These are phyloP conservation scores for Graptemys geographica DNA, from an alignment of 2,797 vertebrate species.

Conservation along the genomic window DNA sequence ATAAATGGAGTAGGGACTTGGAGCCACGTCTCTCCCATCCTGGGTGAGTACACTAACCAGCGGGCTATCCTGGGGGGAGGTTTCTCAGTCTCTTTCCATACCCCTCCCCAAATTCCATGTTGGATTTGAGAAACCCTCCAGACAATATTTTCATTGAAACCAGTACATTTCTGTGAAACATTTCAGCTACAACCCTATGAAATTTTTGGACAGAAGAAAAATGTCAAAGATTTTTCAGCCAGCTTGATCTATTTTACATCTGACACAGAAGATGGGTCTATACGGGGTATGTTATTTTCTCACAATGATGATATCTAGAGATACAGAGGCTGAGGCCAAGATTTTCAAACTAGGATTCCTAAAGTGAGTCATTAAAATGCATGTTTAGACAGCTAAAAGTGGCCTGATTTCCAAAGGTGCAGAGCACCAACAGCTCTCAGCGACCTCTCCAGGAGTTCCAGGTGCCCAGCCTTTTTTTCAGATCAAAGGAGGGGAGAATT, in stretches of 20 bases:
- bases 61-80: background rate
- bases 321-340: conserved; percentile 20
- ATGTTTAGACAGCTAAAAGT: background rate
- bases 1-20: background rate
- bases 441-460: background rate
- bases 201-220: background rate
- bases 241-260: conserved; percentile 5
- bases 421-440: background rate
- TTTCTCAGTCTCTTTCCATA: background rate
- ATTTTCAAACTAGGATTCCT: background rate
- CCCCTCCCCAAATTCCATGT: background rate
- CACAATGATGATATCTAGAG: background rate
- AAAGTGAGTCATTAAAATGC: background rate
- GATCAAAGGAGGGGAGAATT: background rate
- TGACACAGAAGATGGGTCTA: conserved; percentile 5
- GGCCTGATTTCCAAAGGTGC: background rate
- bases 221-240: background rate
- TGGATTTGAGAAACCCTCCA: background rate
- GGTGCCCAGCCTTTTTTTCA: background rate
- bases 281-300: background rate
- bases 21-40: background rate
- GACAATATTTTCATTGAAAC: background rate
- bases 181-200: background rate
- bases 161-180: background rate
- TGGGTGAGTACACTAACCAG: background rate